phyloP scores from a whole-genome alignment of 2,113 vertebrate genomes.

The Bolborhynchus lineola region DNA sequence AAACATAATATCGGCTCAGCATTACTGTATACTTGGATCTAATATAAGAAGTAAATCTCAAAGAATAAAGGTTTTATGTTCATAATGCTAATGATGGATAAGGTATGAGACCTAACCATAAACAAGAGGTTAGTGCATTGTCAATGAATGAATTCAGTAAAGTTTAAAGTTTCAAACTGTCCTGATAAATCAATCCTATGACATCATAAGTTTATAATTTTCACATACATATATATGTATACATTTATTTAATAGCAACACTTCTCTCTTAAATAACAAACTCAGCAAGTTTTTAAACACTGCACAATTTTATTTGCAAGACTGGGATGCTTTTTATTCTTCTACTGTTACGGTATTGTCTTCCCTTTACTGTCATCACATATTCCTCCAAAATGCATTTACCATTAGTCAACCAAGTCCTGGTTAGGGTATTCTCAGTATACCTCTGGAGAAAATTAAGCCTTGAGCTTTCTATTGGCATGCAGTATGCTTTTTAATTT shows the following conservation, averaged over 20 bases:
- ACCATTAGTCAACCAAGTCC: neutral
- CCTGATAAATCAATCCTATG: neutral
- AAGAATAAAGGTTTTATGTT: neutral
- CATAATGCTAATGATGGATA: neutral
- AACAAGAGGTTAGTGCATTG: neutral
- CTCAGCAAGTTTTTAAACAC: neutral
- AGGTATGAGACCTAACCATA: neutral
- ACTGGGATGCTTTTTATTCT: neutral
- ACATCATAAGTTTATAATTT: neutral
- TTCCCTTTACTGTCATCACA: neutral
- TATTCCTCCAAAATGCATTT: neutral
- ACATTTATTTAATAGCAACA: neutral
- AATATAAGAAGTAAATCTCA: neutral
- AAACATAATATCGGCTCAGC: neutral
- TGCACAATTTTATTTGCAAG: neutral
- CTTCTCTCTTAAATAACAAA: neutral
- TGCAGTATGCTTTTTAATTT: neutral
- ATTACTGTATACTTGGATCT: neutral
- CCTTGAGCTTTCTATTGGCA: conserved; percentile 1
- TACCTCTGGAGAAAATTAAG: neutral
- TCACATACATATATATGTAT: rapidly evolving
- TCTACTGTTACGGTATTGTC: neutral
- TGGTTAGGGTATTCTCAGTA: neutral
- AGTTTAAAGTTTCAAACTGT: neutral
- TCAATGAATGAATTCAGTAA: neutral